Evolutionary conservation across 2,797 vertebrate genomes (phyloP), one percentile per base, ranked within the genome.

Genomic region (Coracias cyanogaster): DNA sequence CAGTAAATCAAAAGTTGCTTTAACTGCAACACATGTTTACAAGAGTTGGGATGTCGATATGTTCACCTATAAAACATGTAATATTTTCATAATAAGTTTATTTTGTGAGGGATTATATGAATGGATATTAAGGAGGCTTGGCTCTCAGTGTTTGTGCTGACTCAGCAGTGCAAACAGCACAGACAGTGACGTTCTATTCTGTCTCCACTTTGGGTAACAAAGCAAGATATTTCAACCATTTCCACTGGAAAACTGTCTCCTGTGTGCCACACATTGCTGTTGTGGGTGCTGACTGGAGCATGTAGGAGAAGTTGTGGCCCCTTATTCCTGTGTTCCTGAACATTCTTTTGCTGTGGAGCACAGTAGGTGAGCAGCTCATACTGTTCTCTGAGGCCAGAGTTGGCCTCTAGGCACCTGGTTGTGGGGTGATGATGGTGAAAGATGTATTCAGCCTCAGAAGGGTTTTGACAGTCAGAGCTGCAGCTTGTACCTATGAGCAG

Each of bases 241-340:
- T 24, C 54, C 22, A 28, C 29, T 39, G 20, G n/a, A 65, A 41
- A 94, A 35, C 65, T 21, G 33, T 17, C 25, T 72, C 29, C 19
- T 8, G 0, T 7, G 12, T 58, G 29, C n/a, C 28, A 16, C 28
- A 16, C 11, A 5, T 39, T 2, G 8, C 31, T 31, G 5, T 52
- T 79, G 11, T 66, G 72, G 14, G 24, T n/a, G 37, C 17, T 67
- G 62, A 49, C 12, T 58, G 64, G 14, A 39, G 16, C 3, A 5
- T 4, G 35, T 15, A 39, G 39, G 12, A 43, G 62, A 49, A 71
- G 10, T 13, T 46, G 6, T 48, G n/a, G 15, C 37, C 26, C 7
- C 15, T 65, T 65, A 16, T 19, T 39, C 35, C 51, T 12, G n/a
- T 29, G 8, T 19, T 64, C 29, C 33, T 52, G 43, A 65, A n/a